phyloP scores from a whole-genome alignment of 2,113 vertebrate species.

The Spermophilus dauricus region DNA sequence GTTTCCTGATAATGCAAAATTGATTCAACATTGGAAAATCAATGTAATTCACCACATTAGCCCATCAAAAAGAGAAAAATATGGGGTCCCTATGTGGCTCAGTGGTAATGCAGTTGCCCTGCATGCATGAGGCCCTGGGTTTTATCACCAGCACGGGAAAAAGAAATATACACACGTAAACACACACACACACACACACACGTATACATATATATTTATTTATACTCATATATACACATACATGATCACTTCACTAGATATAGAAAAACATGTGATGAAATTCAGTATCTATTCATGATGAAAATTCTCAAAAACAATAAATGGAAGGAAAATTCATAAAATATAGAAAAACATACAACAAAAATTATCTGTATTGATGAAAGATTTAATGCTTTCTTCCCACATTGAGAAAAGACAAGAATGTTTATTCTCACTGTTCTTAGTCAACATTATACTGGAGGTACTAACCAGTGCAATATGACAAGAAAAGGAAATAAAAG shows the following conservation, averaged over 20 bases:
- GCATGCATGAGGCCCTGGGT: background rate
- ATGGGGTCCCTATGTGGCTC: no score
- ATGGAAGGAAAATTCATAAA: background rate
- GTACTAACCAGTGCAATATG: background rate
- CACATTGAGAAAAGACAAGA: background rate
- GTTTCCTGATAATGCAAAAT: background rate
- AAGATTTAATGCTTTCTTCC: background rate
- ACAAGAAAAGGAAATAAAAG: background rate
- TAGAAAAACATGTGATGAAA: conserved; percentile 1
- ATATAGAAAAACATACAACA: background rate
- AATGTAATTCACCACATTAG: background rate
- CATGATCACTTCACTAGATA: background rate
- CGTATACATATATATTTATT: no score
- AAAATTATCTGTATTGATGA: background rate
- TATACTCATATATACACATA: no score
- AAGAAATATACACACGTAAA: background rate
- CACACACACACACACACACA: no score
- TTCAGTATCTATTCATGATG: conserved; percentile 12
- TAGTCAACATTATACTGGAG: background rate
- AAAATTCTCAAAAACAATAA: conserved; percentile 26
- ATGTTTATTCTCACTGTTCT: background rate
- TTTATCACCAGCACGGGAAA: background rate
- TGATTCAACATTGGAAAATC: background rate
- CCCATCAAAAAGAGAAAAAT: background rate
- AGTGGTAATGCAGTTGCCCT: background rate